Conservation (phyloP, 1,140 invertebrate species). For the Solenopsis fugax region DNA sequence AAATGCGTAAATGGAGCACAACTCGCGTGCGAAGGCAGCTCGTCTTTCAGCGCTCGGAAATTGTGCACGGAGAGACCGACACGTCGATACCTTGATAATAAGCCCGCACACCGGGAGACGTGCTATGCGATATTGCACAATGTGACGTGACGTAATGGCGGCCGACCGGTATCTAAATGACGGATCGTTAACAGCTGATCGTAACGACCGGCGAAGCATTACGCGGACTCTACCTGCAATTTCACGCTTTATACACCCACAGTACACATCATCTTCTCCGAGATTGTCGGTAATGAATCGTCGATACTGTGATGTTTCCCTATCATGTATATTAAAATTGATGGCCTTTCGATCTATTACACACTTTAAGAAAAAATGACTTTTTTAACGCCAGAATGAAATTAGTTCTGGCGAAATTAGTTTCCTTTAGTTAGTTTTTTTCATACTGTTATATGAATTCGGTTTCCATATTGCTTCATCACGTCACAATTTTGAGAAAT, state of each 20-base stretch:
- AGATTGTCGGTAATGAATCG: conserved; percentile 16
- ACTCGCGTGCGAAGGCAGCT: background rate
- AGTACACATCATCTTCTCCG: conserved; percentile 38
- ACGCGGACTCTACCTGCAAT: conserved; percentile 49
- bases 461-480: too few species aligned
- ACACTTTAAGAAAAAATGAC: too few species aligned
- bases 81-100: conserved; percentile 19
- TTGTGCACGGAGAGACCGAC: background rate
- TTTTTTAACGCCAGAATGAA: too few species aligned
- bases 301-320: background rate
- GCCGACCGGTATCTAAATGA: conserved; percentile 33
- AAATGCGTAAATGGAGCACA: background rate
- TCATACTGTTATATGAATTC: too few species aligned
- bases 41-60: background rate
- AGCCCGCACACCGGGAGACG: background rate
- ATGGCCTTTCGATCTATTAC: background rate
- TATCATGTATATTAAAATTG: conserved; percentile 5
- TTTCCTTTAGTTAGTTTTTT: too few species aligned
- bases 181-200: conserved; percentile 63
- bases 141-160: conserved; percentile 37
- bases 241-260: conserved; percentile 56
- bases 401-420: too few species aligned
- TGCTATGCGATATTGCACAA: conserved; percentile 31
- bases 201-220: conserved; percentile 47
- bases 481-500: too few species aligned